Evolutionary conservation across 2,888 invertebrate species (phyloP), one percentile per base, ranked within the genome.

Genomic region (Cartodere bifasciata): DNA sequence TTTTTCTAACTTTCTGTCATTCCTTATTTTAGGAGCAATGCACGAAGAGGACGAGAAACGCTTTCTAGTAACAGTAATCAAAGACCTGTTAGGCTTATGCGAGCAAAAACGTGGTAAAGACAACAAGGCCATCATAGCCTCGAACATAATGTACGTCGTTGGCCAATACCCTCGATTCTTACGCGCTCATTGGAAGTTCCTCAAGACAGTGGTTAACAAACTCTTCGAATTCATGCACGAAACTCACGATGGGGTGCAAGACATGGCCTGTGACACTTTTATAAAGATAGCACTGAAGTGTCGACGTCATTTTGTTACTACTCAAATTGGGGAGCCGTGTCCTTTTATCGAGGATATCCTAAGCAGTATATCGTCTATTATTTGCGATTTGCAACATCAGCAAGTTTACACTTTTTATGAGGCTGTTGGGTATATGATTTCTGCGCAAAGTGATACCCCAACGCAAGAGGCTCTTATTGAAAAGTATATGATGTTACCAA

Each of bases 181-280:
- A 38, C 71, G 94, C 47, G 95, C 94, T n/a, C 98, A 99, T 62
- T 99, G 98, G 98, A 91, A 94, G 58, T 99, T 99, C 64, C 71
- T 99, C 40, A 99, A 98, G 70, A 99, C 98, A 29, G 98, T 99
- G 52, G 95, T 98, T 37, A 98, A 97, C 67, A 98, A 98, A 67
- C 72, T 99, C 34, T 99, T 99, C 66, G 98, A 99, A 66, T 99
- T 99, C 61, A 99, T 99, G 98, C 98, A 98, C 60, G 97, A 98
- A 68, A 95, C 95, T 32, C 98, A 98, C 58, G 98, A 97, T 60
- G 98, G 98, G 50, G 98, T 99, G 15, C 97, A 98, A 63, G 98
- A 98, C 55, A 99, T 99, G 98, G 98, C 98, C 37, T 99, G 98
- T 68, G 98, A 99, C 65, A 99, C 98, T 22, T 99, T 99, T 59